phyloP scores from a whole-genome alignment of 2,888 invertebrate species.

The Hirtodrosophila confusa region DNA sequence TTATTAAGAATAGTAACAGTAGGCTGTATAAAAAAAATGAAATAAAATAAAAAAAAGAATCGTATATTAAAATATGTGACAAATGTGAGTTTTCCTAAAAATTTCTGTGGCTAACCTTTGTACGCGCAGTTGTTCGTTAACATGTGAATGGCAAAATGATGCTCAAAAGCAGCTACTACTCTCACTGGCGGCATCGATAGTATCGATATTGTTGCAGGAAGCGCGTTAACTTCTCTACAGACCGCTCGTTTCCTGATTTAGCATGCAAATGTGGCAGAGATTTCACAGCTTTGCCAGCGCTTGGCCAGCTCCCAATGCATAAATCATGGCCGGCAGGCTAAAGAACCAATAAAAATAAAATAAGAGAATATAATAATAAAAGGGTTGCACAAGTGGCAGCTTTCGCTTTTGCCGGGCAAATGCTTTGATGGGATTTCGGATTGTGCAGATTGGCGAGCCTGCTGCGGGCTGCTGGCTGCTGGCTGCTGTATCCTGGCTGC shows the following conservation, averaged over 20 bases:
- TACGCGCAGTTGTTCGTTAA: too few species aligned
- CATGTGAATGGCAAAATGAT: too few species aligned
- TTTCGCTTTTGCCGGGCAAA: conserved; percentile 54
- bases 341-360: conserved; percentile 10
- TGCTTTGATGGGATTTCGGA: conserved; percentile 53
- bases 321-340: conserved; percentile 60
- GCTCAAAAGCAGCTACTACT: too few species aligned
- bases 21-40: too few species aligned
- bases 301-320: conserved; percentile 56
- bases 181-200: too few species aligned
- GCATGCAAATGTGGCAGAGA: conserved; percentile 63
- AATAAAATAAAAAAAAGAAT: too few species aligned
- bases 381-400: conserved; percentile 74
- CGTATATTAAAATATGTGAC: too few species aligned
- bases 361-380: conserved; percentile 37
- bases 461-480: background rate
- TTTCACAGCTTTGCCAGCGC: conserved; percentile 42
- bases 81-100: too few species aligned
- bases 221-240: background rate
- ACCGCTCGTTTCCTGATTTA: conserved; percentile 36
- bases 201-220: background rate
- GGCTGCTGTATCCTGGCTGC: background rate
- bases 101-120: too few species aligned
- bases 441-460: conserved; percentile 44
- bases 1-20: too few species aligned